These are phyloP conservation scores for Psephotus haematonotus DNA, from an alignment of 2,113 vertebrate genomes.

Conservation along the genomic window DNA sequence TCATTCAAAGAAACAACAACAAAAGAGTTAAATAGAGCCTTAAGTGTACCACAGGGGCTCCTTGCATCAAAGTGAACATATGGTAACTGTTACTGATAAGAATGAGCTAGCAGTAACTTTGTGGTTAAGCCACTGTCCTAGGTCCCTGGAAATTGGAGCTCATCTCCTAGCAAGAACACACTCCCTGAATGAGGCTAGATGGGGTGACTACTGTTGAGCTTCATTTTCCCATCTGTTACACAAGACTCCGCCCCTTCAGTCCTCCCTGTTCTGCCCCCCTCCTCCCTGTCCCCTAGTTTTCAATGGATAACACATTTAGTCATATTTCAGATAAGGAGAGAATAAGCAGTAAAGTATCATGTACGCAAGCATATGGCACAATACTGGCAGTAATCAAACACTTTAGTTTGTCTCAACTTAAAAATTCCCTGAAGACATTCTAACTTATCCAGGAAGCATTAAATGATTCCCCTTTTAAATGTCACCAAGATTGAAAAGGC, in stretches of 20 bases:
- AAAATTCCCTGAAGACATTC: background rate
- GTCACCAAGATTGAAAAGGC: background rate
- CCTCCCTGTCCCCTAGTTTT: background rate
- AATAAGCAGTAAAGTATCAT: background rate
- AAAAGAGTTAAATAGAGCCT: background rate
- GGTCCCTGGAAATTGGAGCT: background rate
- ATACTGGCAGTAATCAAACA: background rate
- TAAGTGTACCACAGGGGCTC: background rate
- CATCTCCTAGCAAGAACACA: background rate
- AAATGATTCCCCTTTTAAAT: background rate
- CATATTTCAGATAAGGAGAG: background rate
- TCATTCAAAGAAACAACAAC: background rate
- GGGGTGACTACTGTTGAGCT: background rate
- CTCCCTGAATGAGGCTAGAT: background rate
- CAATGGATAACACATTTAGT: background rate
- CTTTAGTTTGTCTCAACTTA: background rate
- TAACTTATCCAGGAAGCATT: background rate
- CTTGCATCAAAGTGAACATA: background rate
- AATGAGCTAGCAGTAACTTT: background rate
- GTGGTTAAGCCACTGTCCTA: background rate
- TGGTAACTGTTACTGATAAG: background rate
- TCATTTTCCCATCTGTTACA: conserved; percentile 1
- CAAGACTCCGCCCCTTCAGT: background rate
- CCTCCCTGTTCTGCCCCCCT: fast-evolving
- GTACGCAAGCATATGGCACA: background rate